A percentile compares a stretch with the other conserved stretches of the same genome.
phyloP scores from a whole-genome alignment of 2,888 invertebrate genomes.

The Drosophila sordidula region DNA sequence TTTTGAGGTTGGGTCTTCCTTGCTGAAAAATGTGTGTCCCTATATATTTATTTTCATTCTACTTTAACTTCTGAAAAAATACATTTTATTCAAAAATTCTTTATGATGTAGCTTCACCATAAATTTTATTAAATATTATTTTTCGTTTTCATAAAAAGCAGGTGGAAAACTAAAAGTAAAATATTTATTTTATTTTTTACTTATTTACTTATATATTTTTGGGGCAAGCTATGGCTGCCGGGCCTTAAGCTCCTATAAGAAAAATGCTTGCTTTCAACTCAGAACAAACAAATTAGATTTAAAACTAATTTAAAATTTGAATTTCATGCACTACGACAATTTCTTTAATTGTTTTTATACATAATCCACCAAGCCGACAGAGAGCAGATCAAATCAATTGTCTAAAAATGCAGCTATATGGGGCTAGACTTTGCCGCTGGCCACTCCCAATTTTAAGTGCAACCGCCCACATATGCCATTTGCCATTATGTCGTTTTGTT shows the following conservation, averaged over 20 bases:
- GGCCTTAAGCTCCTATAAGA: too few relatives aligned
- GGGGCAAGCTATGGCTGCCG: too few relatives aligned
- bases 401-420: not conserved
- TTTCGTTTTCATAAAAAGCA: not conserved
- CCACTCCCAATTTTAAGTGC: slow-evolving; percentile 7
- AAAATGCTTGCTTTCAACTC: too few relatives aligned
- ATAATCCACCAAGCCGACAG: not conserved
- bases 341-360: not conserved
- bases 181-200: too few relatives aligned
- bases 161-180: too few relatives aligned
- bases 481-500: slow-evolving; percentile 19
- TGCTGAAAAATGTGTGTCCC: too few relatives aligned
- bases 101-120: not conserved
- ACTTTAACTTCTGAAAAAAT: too few relatives aligned
- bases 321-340: not conserved
- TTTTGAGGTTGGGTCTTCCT: too few relatives aligned
- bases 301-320: not conserved
- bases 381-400: not conserved
- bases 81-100: too few relatives aligned
- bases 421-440: slow-evolving; percentile 1
- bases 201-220: too few relatives aligned
- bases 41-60: too few relatives aligned
- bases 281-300: not conserved
- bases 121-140: not conserved
- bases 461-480: slow-evolving; percentile 16